Evolutionary conservation across 2,888 invertebrate species (phyloP).

Genomic region (Tenthredo mesomela): DNA sequence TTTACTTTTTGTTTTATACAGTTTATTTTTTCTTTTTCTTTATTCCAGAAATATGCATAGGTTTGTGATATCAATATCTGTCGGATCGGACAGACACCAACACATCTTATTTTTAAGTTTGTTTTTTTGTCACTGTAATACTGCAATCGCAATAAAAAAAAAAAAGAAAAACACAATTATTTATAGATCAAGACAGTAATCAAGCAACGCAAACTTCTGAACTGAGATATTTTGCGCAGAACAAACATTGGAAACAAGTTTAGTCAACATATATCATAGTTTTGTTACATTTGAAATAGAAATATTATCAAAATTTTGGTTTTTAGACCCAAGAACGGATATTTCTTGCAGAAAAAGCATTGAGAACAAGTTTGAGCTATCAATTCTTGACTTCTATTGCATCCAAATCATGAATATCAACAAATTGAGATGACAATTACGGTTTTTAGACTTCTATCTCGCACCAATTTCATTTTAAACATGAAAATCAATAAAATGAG

Average conservation of each 20-base stretch:
- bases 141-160: not conserved
- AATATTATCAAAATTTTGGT: not conserved
- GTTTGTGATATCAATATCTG: not conserved
- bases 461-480: not conserved
- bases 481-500: not conserved
- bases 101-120: not conserved
- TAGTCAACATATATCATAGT: not conserved
- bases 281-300: not conserved
- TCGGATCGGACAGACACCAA: not conserved
- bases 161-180: not conserved
- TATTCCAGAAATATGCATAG: not conserved
- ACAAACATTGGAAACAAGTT: not conserved
- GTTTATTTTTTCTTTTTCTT: not conserved
- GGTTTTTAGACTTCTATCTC: not conserved
- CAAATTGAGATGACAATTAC: not conserved
- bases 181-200: not conserved
- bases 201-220: not conserved
- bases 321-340: not conserved
- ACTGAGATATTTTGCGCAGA: not conserved
- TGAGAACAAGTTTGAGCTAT: not conserved
- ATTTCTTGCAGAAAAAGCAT: not conserved
- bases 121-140: not conserved
- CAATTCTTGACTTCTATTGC: not conserved
- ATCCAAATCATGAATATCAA: not conserved
- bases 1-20: slow-evolving; percentile 32